Evolutionary conservation across 2,888 invertebrate genomes (phyloP).

Genomic region (Schrankia costaestrigalis): DNA sequence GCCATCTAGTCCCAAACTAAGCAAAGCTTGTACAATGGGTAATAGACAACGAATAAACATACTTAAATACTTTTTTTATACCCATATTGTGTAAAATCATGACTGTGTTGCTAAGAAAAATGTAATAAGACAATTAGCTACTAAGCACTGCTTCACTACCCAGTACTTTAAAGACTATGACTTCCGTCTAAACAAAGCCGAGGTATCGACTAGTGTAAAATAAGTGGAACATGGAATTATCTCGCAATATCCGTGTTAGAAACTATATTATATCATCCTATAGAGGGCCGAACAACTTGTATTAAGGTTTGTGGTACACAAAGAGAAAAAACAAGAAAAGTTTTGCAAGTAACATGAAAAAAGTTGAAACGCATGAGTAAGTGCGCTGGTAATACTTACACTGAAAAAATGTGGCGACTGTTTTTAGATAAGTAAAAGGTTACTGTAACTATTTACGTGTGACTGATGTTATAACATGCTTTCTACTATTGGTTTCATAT

Average conservation of each 20-base stretch:
- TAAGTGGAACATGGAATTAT: conserved; percentile 62
- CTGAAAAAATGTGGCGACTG: conserved; percentile 20
- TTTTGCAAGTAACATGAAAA: conserved; percentile 2
- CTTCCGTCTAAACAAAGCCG: conserved; percentile 28
- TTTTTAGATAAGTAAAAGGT: too few relatives aligned
- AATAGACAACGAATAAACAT: too few relatives aligned
- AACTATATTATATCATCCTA: conserved; percentile 63
- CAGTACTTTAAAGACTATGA: conserved; percentile 24
- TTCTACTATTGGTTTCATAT: too few relatives aligned
- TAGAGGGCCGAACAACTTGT: conserved; percentile 46
- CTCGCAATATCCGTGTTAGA: conserved; percentile 60
- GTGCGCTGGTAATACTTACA: not conserved
- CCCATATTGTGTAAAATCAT: conserved; percentile 11
- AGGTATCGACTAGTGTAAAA: conserved; percentile 41
- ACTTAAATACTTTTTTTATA: not conserved
- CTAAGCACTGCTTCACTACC: conserved; percentile 19
- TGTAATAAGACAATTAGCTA: not conserved
- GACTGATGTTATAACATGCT: too few relatives aligned
- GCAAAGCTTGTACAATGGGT: too few relatives aligned
- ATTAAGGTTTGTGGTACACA: conserved; percentile 32
- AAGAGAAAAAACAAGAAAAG: conserved; percentile 17
- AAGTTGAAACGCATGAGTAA: conserved; percentile 5
- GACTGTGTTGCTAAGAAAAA: not conserved
- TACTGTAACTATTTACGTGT: too few relatives aligned
- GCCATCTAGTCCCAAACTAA: too few relatives aligned